Base-by-base conservation (phyloP, 1,140 invertebrate genomes). In the Drosophila eugracilis region DNA sequence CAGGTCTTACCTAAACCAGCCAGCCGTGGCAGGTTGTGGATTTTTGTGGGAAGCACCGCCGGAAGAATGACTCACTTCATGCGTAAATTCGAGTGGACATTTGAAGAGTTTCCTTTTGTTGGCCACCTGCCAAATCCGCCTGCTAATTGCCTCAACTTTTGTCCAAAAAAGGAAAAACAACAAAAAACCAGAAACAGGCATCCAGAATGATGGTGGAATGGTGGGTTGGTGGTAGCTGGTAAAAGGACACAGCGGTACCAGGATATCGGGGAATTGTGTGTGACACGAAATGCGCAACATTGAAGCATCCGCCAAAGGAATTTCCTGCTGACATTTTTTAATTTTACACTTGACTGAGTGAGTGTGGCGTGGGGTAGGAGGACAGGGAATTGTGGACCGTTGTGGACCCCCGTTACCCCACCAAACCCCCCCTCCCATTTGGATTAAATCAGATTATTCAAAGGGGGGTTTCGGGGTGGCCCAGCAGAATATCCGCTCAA, bases 261-360 rank as follows among this genome's bases (percentile, higher is more conserved):
- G 15, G 42, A 75, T 50, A 77, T 42, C 32, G 39, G 48, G 30
- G 62, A 72, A 75, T 60, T 62, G 69, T 78, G 69, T 83, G 53
- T 49, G 54, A 77, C 53, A 77, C 55, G 71, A 65, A 83, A 78
- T 66, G 67, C 77, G 72, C 59, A 75, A 65, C 84, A 81, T 77
- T 80, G 80, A 85, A 85, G 81, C 75, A 65, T 60, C 72, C 77
- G 70, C 81, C 83, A 86, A 81, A 86, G 83, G 83, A 88, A 86
- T 86, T 86, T 86, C 57, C 83, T 88, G 79, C 72, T 78, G 81
- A 85, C 83, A 85, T 85, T 85, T 85, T 85, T 85, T 85, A 85
- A 85, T 85, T 85, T 85, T 85, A 85, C 81, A 85, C 81, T 86
- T 81, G 83, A 85, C 81, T 85, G 81, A 77, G 50, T 85, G 77